Conservation (phyloP, 2,113 vertebrate genomes). For the Gymnobelideus leadbeateri region DNA sequence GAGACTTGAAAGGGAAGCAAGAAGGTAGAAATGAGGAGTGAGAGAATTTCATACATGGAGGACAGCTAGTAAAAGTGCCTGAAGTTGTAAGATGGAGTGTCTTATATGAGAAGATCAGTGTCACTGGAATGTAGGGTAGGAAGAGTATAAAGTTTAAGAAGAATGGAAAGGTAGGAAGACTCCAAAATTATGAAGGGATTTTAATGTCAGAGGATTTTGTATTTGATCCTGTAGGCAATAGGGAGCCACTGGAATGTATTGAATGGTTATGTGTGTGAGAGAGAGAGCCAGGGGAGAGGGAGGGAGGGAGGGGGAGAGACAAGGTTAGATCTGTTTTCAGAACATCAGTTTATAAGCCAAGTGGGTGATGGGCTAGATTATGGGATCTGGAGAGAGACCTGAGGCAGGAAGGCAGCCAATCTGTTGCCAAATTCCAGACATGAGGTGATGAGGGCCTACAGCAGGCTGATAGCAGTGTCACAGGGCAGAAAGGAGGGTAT, state of each 20-base stretch:
- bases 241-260: neutral
- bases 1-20: neutral
- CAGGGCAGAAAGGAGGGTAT: neutral
- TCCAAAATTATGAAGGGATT: neutral
- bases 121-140: neutral
- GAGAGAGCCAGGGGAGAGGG: too few species aligned
- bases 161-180: neutral
- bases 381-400: neutral
- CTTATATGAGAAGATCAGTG: neutral
- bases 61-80: neutral
- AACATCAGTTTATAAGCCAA: neutral
- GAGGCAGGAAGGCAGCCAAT: neutral
- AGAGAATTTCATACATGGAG: neutral
- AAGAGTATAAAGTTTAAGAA: neutral
- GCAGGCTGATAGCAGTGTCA: neutral
- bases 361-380: neutral
- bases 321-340: neutral
- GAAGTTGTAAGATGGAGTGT: neutral
- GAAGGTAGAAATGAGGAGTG: neutral
- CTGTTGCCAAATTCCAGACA: neutral
- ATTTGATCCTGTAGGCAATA: neutral
- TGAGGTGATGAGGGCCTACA: neutral
- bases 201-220: neutral
- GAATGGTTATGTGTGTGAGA: too few species aligned
- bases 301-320: too few species aligned